phyloP scores from a whole-genome alignment of 2,888 invertebrate species.

The Caenorhabditis imperialis region DNA sequence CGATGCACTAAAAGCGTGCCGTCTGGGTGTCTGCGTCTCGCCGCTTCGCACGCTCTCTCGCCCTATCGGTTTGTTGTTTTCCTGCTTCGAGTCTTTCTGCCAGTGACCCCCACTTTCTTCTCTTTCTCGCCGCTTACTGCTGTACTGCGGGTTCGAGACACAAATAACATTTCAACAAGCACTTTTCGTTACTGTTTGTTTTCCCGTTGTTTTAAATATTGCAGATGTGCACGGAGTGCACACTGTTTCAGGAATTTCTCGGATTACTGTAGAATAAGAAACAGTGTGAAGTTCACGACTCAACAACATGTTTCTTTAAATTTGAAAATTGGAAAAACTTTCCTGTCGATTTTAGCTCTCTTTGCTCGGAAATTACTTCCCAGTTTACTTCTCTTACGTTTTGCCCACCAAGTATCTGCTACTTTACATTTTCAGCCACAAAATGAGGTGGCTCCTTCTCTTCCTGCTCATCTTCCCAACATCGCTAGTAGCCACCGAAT shows the following conservation, averaged over 20 bases:
- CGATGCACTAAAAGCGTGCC: conserved; percentile 17
- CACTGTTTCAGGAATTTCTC: too few relatives aligned
- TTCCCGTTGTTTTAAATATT: too few relatives aligned
- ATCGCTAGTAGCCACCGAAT: conserved; percentile 50
- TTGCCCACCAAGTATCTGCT: neutral
- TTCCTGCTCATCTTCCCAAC: conserved; percentile 37
- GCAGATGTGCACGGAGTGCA: too few relatives aligned
- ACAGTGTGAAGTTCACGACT: too few relatives aligned
- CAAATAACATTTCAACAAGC: conserved; percentile 5
- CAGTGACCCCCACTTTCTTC: conserved; percentile 29
- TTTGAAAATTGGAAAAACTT: neutral
- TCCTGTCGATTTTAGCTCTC: too few relatives aligned
- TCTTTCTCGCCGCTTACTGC: neutral
- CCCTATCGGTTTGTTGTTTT: conserved; percentile 32
- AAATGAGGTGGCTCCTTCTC: conserved; percentile 45
- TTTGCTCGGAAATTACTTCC: too few relatives aligned
- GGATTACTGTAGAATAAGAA: too few relatives aligned
- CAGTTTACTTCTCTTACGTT: too few relatives aligned
- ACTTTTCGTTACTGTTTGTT: too few relatives aligned
- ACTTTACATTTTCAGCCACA: conserved; percentile 23
- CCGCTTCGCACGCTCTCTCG: neutral
- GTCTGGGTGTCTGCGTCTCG: conserved; percentile 25
- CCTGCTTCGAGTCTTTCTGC: conserved; percentile 18
- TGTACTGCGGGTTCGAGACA: neutral
- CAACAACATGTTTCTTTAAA: too few relatives aligned